Base-by-base conservation (phyloP, 2,888 invertebrate genomes). In the Physocephala rufipes region DNA sequence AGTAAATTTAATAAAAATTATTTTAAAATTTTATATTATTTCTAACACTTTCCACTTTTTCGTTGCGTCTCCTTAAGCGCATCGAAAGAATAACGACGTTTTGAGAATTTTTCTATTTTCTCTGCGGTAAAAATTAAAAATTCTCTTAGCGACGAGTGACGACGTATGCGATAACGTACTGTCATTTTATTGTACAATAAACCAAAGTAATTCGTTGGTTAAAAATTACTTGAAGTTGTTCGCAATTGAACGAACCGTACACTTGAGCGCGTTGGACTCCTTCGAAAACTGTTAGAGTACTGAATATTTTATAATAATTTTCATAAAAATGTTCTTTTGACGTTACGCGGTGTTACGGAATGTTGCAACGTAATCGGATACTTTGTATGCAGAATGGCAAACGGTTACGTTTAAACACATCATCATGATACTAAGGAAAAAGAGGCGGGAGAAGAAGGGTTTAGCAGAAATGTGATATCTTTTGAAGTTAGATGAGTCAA, bases 111-210 rank as follows among this genome's bases (percentile, higher is more conserved):
- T 16, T 72, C 53, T 1, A 72, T 43, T 28, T 68, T 64, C 43
- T 71, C 64, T 2, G 68, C 73, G 45, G 73, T 69, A 12, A 51
- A 63, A 59, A 63, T 77, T n/a, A 81, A 64, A 69, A 81, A 78
- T 61, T 79, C 74, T 72, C 80, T 81, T 28, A 81, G 71, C 36
- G 80, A 80, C 36, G 80, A 80, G 75, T 77, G 77, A 53, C 81
- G 78, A 61, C 79, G 72, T 24, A 76, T 55, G 24, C 71, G 80
- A 73, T 76, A 51, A 45, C 76, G 79, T 55, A 81, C 74, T 28
- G 79, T 75, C 81, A 81, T 81, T 9, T 7, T n/a, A n/a, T n/a
- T 9, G 36, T 36, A 36, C 4, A 36, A 9, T 36, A 36, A 7
- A 9, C 5, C 36, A 36, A 36, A 36, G 36, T 36, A 9, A 7